Percentiles rank a stretch among this genome's conserved stretches.
Conservation (phyloP, 2,797 vertebrate species). For the Etheostoma perlongum region DNA sequence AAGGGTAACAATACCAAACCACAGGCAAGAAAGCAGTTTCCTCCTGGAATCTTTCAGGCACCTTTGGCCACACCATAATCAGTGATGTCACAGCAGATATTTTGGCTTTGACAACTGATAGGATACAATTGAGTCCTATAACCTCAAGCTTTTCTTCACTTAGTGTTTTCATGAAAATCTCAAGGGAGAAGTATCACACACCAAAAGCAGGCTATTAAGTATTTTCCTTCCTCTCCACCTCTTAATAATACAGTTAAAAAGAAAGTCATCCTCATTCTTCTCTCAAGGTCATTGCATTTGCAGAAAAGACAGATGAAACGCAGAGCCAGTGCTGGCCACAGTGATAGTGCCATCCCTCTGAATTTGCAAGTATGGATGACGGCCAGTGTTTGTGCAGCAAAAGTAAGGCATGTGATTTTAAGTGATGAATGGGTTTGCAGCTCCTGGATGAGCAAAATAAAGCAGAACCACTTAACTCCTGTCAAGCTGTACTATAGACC, state of each 20-base stretch:
- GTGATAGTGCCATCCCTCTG: slow-evolving; percentile 54
- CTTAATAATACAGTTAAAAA: slow-evolving; percentile 31
- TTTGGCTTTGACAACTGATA: not conserved
- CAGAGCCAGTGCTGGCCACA: not conserved
- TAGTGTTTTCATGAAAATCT: not conserved
- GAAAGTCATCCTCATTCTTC: not conserved
- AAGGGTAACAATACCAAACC: not conserved
- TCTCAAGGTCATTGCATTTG: slow-evolving; percentile 54
- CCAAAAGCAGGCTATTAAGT: not conserved
- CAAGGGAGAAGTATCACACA: not conserved
- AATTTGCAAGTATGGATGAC: slow-evolving; percentile 59
- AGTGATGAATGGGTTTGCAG: slow-evolving; percentile 70
- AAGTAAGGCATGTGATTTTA: slow-evolving; percentile 60
- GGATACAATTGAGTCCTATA: not conserved
- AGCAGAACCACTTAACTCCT: slow-evolving; percentile 53
- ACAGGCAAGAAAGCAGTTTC: not conserved
- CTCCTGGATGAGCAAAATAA: slow-evolving; percentile 52
- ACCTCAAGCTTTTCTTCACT: not conserved
- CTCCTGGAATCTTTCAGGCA: too few species aligned
- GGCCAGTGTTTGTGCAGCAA: slow-evolving; percentile 47
- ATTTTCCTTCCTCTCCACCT: not conserved
- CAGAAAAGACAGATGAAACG: slow-evolving; percentile 36
- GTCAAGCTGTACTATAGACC: slow-evolving; percentile 33
- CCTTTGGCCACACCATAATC: not conserved
- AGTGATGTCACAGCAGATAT: not conserved